Evolutionary conservation across 2,113 vertebrate genomes (phyloP).

Genomic region (Danio rerio): DNA sequence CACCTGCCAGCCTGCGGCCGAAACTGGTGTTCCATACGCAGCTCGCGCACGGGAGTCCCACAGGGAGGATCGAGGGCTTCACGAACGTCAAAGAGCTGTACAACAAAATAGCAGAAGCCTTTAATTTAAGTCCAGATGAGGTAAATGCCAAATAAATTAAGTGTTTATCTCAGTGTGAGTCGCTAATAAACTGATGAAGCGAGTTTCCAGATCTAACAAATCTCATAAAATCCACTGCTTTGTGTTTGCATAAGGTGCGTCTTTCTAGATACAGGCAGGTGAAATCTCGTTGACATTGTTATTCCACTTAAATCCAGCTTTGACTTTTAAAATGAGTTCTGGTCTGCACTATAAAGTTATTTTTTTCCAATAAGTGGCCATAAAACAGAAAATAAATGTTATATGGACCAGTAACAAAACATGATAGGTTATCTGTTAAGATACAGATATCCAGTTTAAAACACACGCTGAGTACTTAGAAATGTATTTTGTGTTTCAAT

Average conservation of each 20-base stretch:
- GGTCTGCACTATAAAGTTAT: not conserved
- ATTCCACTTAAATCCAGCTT: not conserved
- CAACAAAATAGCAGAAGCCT: slow-evolving; percentile 81
- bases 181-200: no score
- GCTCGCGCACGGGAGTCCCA: slow-evolving; percentile 91
- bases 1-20: slow-evolving; percentile 71
- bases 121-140: slow-evolving; percentile 81
- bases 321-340: not conserved
- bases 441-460: not conserved
- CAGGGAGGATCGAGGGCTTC: slow-evolving; percentile 88
- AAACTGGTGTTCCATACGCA: slow-evolving; percentile 89
- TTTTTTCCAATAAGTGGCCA: not conserved
- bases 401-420: not conserved
- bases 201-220: no score
- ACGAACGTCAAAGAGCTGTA: slow-evolving; percentile 88
- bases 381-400: not conserved
- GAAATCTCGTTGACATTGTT: not conserved
- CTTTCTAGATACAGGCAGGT: slow-evolving; percentile 25
- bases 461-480: not conserved
- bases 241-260: slow-evolving; percentile 57
- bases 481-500: not conserved
- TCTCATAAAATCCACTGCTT: not conserved
- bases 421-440: not conserved
- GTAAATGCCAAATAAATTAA: slow-evolving; percentile 68
- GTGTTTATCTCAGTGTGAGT: not conserved